phyloP scores from a whole-genome alignment of 2,113 vertebrate species.

The Odocoileus hemionus region DNA sequence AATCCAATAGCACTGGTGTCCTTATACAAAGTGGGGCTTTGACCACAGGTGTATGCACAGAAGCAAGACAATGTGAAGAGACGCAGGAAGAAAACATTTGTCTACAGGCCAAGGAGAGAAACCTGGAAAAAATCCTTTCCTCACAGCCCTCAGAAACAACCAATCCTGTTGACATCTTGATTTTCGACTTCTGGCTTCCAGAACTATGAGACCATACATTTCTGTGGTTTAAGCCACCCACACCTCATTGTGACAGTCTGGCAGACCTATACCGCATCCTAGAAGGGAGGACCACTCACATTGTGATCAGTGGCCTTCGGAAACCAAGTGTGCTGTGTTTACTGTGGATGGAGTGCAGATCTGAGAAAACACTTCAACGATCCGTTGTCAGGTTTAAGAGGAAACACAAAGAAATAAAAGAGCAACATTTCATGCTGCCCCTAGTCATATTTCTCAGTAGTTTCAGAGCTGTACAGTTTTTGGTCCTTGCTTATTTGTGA shows the following conservation, averaged over 20 bases:
- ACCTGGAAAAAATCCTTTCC: neutral
- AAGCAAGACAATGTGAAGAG: neutral
- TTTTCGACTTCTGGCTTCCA: neutral
- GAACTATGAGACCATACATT: neutral
- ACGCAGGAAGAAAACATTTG: neutral
- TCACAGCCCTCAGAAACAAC: neutral
- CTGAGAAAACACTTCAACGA: constrained; percentile 56
- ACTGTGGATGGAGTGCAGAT: constrained; percentile 41
- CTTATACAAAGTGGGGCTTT: neutral
- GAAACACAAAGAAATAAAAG: constrained; percentile 59
- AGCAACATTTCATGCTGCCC: neutral
- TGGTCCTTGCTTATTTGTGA: neutral
- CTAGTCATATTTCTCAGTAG: constrained; percentile 37
- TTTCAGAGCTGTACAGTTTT: constrained; percentile 23
- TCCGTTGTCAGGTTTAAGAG: constrained; percentile 65
- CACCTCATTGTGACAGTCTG: neutral
- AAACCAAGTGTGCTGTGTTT: constrained; percentile 63
- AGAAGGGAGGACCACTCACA: constrained; percentile 51
- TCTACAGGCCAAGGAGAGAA: neutral
- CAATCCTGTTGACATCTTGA: neutral
- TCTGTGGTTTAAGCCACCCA: neutral
- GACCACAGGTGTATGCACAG: neutral
- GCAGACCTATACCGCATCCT: too few species aligned
- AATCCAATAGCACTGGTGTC: neutral
- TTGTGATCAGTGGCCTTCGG: constrained; percentile 37